Conservation (phyloP, 2,888 invertebrate genomes). For the Pristionchus japonicus region DNA sequence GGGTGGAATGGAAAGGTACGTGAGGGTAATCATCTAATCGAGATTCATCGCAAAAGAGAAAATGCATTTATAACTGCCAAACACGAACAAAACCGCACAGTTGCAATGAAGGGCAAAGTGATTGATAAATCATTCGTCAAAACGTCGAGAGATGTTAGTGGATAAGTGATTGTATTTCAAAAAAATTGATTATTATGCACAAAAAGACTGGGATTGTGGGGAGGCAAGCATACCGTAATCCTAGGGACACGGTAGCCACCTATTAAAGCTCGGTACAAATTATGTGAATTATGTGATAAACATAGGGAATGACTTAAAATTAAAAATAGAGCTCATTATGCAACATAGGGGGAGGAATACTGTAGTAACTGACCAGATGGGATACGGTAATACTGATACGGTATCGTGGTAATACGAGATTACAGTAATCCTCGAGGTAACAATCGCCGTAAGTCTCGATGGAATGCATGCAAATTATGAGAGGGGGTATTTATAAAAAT, state of each 20-base stretch:
- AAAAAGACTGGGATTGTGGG: neutral
- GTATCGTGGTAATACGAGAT: slow-evolving; percentile 28
- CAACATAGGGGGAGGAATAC: neutral
- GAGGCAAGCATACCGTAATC: neutral
- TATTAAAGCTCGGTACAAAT: slow-evolving; percentile 5
- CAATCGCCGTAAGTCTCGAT: slow-evolving; percentile 27
- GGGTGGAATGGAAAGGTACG: slow-evolving; percentile 31
- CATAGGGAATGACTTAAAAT: slow-evolving; percentile 22
- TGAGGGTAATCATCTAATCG: slow-evolving; percentile 20
- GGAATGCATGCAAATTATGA: slow-evolving; percentile 22
- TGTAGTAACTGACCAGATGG: slow-evolving; percentile 12
- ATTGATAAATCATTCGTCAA: slow-evolving; percentile 14
- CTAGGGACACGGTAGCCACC: neutral
- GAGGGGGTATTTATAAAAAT: neutral
- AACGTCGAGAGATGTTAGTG: slow-evolving; percentile 36
- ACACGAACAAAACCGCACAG: slow-evolving; percentile 20
- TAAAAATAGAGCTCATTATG: neutral
- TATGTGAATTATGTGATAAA: neutral
- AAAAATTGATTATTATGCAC: slow-evolving; percentile 8
- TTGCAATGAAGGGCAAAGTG: slow-evolving; percentile 5
- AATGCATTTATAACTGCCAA: slow-evolving; percentile 38
- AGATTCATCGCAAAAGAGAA: neutral
- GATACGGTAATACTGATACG: slow-evolving; percentile 37
- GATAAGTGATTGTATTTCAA: slow-evolving; percentile 30
- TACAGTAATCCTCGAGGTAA: slow-evolving; percentile 38